These are phyloP conservation scores for Heliconius himera DNA, from an alignment of 1,140 invertebrate species.

Conservation along the genomic window DNA sequence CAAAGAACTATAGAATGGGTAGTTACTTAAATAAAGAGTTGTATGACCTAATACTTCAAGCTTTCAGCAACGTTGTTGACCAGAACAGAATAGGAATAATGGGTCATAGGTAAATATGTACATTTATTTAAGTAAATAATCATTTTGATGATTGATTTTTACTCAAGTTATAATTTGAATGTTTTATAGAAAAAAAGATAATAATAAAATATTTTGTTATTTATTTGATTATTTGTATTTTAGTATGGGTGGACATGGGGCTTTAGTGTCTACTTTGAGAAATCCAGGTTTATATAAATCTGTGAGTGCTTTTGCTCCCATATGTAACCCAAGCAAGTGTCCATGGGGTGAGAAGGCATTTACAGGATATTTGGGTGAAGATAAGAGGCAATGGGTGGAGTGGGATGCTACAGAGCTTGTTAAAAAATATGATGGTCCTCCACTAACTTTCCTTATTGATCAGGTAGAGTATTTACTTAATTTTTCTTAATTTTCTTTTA, in stretches of 20 bases:
- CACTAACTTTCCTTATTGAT: constrained; percentile 93
- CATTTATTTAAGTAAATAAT: too few species aligned
- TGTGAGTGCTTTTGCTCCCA: constrained; percentile 98
- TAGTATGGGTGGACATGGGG: constrained; percentile 99
- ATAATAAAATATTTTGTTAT: too few species aligned
- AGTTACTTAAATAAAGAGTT: constrained; percentile 97
- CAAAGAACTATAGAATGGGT: constrained; percentile 97
- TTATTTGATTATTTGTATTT: constrained; percentile 47
- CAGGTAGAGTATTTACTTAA: constrained; percentile 85
- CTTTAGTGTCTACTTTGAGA: constrained; percentile 94
- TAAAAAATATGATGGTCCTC: constrained; percentile 92
- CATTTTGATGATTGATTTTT: too few species aligned
- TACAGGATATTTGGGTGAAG: constrained; percentile 91
- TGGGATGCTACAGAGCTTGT: constrained; percentile 95
- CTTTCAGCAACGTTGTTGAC: constrained; percentile 75
- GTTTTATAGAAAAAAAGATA: too few species aligned
- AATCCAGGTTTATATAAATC: constrained; percentile 95
- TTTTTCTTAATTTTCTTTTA: neutral
- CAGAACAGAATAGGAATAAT: constrained; percentile 88
- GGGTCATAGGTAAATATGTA: constrained; percentile 88
- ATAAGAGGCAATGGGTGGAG: constrained; percentile 87
- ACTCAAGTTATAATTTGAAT: too few species aligned
- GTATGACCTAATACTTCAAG: constrained; percentile 86
- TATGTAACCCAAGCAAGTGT: constrained; percentile 92
- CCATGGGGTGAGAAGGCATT: constrained; percentile 96